Evolutionary conservation across 1,140 invertebrate genomes (phyloP).

Genomic region (Sycophaga agraensis): DNA sequence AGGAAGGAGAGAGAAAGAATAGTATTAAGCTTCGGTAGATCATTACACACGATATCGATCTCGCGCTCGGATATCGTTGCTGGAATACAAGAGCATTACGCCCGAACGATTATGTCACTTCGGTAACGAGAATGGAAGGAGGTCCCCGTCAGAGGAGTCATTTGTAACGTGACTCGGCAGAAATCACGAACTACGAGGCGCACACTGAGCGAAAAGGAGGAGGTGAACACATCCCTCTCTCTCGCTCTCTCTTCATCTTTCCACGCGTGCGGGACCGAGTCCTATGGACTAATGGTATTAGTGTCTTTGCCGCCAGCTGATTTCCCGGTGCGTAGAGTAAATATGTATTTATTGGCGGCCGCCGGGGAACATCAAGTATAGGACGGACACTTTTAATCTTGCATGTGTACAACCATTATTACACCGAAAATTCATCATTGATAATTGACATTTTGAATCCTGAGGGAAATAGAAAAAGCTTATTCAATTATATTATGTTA

Average conservation of each 20-base stretch:
- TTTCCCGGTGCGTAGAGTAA: too few species aligned
- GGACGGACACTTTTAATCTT: background rate
- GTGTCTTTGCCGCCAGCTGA: conserved; percentile 45
- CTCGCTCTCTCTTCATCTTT: background rate
- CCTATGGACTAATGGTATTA: conserved; percentile 44
- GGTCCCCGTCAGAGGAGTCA: conserved; percentile 39
- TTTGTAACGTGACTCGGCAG: conserved; percentile 54
- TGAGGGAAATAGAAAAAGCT: background rate
- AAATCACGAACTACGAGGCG: conserved; percentile 45
- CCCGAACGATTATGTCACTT: conserved; percentile 52
- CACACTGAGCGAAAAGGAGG: conserved; percentile 13
- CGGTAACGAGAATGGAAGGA: conserved; percentile 48
- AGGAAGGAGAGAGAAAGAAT: background rate
- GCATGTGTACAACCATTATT: too few species aligned
- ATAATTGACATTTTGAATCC: background rate
- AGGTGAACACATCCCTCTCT: background rate
- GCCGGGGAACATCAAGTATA: conserved; percentile 16
- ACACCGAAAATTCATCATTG: conserved; percentile 12
- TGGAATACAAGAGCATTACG: conserved; percentile 31
- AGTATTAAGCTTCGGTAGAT: conserved; percentile 31
- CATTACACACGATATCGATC: conserved; percentile 40
- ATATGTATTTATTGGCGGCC: too few species aligned
- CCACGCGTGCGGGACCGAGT: background rate
- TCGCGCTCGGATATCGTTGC: conserved; percentile 11
- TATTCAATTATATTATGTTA: background rate